Percentiles rank a stretch among this genome's conserved stretches.
These are phyloP conservation scores for Ophion slaviceki DNA, from an alignment of 2,888 invertebrate species.

Conservation along the genomic window DNA sequence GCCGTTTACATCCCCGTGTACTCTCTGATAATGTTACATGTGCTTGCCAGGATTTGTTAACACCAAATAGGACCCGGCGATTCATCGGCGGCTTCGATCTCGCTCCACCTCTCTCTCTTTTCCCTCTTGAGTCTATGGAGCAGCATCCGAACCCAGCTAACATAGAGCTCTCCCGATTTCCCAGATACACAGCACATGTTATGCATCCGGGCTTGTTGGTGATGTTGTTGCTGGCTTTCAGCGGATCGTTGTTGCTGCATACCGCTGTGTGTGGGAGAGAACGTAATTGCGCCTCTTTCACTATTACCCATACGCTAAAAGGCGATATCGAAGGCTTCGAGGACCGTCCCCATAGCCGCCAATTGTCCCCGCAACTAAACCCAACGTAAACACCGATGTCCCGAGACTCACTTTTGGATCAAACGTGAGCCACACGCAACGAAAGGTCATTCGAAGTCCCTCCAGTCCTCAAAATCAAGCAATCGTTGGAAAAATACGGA, in stretches of 20 bases:
- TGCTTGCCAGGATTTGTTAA: conserved; percentile 22
- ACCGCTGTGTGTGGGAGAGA: conserved; percentile 29
- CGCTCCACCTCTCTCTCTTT: conserved; percentile 4
- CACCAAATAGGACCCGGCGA: conserved; percentile 2
- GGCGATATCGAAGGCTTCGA: not conserved
- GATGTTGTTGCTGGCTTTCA: conserved; percentile 37
- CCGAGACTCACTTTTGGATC: not conserved
- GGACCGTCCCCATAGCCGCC: too few relatives aligned
- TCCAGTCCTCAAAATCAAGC: not conserved
- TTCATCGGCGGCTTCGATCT: conserved; percentile 10
- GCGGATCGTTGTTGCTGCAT: conserved; percentile 28
- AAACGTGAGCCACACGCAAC: not conserved
- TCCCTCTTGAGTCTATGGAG: conserved; percentile 14
- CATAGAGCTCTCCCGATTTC: conserved; percentile 32
- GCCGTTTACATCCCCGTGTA: conserved; percentile 1
- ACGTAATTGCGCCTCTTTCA: conserved; percentile 2
- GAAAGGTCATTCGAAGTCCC: not conserved
- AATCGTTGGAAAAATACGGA: not conserved
- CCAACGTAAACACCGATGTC: not conserved
- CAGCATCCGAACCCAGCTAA: conserved; percentile 46
- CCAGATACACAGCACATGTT: conserved; percentile 21
- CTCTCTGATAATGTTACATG: conserved; percentile 8
- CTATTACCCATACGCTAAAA: too few relatives aligned
- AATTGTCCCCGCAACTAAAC: too few relatives aligned
- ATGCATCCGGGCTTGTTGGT: conserved; percentile 34